Base-by-base conservation (phyloP, 2,113 vertebrate genomes). In the Perca schrenkii region DNA sequence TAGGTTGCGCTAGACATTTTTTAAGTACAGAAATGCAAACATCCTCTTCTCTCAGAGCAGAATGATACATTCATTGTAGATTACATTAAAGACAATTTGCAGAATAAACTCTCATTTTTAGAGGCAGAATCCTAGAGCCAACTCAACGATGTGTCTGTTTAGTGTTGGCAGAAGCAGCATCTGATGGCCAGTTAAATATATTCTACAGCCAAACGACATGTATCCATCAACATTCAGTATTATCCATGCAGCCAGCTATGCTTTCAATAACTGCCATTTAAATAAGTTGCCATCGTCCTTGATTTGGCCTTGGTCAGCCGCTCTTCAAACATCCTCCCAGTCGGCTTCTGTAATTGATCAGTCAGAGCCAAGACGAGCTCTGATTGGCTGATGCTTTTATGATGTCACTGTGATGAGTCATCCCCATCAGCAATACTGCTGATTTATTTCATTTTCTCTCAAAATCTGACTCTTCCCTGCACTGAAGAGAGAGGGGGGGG, bases 361-460 rank as follows among this genome's bases (percentile, higher is more conserved):
- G 82, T 92, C 87, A 91, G 62, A 80, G 57, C 46, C 61, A 62
- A 36, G 56, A n/a, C 40, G 4, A 52, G 54, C 72, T 84, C 34
- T 22, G 75, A 86, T 91, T 92, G 93, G 88, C 63, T 84, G 77
- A 82, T 83, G 78, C 64, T 80, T 78, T 71, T 14, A 46, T 86
- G 91, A 92, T n/a, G 72, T 89, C 89, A 80, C 56, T 46, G 21
- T 72, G 84, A 86, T 90, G 90, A 93, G 74, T 93, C 91, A 93
- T 82, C 79, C 64, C 31, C 21, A 25, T 71, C 71, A 70, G 63
- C 43, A 40, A 69, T 56, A 68, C 53, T 54, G 77, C 47, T 71
- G 65, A 86, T 86, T 78, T 84, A 86, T 86, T 78, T 84, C 53
- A 79, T 88, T 84, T 77, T 60, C 40, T 64, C 60, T 61, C 13